These are phyloP conservation scores for Xestia xanthographa DNA, from an alignment of 2,888 invertebrate species.

Conservation along the genomic window DNA sequence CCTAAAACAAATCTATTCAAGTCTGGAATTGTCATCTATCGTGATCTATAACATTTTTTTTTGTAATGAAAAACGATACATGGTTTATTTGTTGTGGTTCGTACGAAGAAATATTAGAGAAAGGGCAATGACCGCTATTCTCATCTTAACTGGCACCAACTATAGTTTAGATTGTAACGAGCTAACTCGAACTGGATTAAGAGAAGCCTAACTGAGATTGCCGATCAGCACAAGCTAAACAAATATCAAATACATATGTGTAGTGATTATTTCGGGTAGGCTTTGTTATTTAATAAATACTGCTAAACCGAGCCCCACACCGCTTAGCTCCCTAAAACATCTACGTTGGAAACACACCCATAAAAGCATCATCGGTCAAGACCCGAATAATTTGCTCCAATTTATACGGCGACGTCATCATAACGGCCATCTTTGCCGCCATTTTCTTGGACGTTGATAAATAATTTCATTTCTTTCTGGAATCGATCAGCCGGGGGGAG, in stretches of 20 bases:
- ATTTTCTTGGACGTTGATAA: conserved; percentile 83
- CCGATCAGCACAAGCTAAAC: not conserved
- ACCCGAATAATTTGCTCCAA: conserved; percentile 77
- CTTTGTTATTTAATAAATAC: not conserved
- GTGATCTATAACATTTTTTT: too few relatives aligned
- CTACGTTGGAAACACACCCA: not conserved
- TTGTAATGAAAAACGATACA: too few relatives aligned
- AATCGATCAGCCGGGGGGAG: conserved; percentile 43
- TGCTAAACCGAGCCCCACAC: not conserved
- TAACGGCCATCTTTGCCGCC: conserved; percentile 74
- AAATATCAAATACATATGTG: too few relatives aligned
- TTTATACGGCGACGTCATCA: conserved; percentile 79
- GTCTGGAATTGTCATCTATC: too few relatives aligned
- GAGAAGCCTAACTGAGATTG: not conserved
- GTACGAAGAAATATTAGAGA: too few relatives aligned
- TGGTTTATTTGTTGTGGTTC: too few relatives aligned
- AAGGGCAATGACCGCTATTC: too few relatives aligned
- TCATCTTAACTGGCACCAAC: too few relatives aligned
- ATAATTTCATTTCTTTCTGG: conserved; percentile 83
- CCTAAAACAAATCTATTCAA: too few relatives aligned
- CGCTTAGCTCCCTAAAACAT: not conserved
- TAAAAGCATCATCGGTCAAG: conserved; percentile 66
- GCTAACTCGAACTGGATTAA: not conserved
- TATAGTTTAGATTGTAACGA: not conserved
- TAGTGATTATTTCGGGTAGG: not conserved